Evolutionary conservation across 2,888 invertebrate species (phyloP).

Genomic region (Augiades crinisus): DNA sequence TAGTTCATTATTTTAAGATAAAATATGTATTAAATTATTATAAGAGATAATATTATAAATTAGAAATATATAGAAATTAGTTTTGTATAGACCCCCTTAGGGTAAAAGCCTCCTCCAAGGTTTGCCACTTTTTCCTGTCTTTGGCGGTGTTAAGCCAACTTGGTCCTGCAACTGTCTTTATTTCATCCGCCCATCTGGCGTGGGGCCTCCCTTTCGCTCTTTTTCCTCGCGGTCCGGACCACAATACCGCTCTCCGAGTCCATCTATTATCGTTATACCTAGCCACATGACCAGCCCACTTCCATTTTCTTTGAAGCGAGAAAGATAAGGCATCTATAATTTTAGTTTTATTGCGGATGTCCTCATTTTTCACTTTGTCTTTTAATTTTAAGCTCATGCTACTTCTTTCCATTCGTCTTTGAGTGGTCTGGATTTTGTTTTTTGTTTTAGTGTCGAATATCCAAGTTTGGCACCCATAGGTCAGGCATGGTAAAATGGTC

Average conservation of each 20-base stretch:
- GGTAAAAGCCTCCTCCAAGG: no score
- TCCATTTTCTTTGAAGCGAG: conserved; percentile 22
- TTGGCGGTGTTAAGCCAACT: no score
- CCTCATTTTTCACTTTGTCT: conserved; percentile 1
- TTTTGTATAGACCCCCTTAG: no score
- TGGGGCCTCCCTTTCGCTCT: conserved; percentile 32
- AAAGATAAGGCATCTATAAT: conserved; percentile 12
- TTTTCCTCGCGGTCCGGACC: conserved; percentile 23
- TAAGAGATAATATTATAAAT: no score
- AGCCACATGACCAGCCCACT: conserved; percentile 25
- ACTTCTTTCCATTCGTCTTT: conserved; percentile 23
- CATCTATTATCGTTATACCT: conserved; percentile 10
- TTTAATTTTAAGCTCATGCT: conserved; percentile 19
- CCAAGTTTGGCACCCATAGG: conserved; percentile 19
- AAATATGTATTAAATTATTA: no score
- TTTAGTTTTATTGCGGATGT: conserved; percentile 7
- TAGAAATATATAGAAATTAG: no score
- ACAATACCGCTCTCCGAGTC: not conserved
- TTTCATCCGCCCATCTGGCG: conserved; percentile 24
- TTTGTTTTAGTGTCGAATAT: conserved; percentile 19
- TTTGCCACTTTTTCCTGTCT: no score
- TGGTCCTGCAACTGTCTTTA: not conserved
- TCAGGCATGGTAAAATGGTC: not conserved
- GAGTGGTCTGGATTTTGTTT: conserved; percentile 18
- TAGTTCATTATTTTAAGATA: no score